These are phyloP conservation scores for Pemphigus obesinymphae DNA, from an alignment of 1,140 invertebrate genomes.

Conservation along the genomic window DNA sequence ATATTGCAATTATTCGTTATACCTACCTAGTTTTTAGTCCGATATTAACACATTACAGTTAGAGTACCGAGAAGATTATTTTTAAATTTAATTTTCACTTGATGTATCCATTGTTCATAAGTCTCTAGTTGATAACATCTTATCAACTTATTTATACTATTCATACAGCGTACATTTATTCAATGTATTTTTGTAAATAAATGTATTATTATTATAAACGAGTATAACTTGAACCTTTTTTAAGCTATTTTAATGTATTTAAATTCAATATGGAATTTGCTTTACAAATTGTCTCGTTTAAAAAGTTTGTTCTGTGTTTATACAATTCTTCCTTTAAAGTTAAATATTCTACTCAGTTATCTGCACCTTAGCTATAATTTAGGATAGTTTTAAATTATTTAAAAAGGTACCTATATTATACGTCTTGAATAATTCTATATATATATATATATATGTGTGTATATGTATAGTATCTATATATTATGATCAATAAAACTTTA, in stretches of 20 bases:
- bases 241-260: neutral
- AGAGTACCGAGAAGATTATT: too few species aligned
- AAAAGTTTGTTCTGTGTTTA: neutral
- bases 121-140: too few species aligned
- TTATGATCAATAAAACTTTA: neutral
- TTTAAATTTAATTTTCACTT: too few species aligned
- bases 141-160: too few species aligned
- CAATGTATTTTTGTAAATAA: neutral
- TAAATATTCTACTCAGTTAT: constrained; percentile 4
- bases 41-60: too few species aligned
- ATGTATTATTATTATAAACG: too few species aligned
- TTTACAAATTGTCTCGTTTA: constrained; percentile 5
- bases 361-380: neutral
- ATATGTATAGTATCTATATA: neutral
- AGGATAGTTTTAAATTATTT: too few species aligned
- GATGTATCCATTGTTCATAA: too few species aligned
- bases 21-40: too few species aligned
- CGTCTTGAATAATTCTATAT: too few species aligned
- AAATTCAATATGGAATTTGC: neutral
- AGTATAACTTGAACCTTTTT: neutral
- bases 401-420: neutral
- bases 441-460: too few species aligned
- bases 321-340: neutral
- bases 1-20: too few species aligned
- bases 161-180: neutral